These are phyloP conservation scores for Psephotus haematonotus DNA, from an alignment of 2,113 vertebrate genomes.

Conservation along the genomic window DNA sequence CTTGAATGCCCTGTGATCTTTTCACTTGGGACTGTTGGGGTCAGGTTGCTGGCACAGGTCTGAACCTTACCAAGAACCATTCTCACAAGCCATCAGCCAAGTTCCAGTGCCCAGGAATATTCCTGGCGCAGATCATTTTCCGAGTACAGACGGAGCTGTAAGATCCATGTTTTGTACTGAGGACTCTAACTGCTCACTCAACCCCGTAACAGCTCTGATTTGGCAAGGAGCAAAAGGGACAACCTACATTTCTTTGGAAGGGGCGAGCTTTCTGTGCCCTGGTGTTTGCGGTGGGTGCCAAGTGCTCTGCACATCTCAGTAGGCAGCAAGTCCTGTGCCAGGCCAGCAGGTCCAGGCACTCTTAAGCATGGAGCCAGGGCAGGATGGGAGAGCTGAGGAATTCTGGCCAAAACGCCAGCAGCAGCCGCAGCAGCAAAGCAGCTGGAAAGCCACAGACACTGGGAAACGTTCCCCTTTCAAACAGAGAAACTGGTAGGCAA, in stretches of 20 bases:
- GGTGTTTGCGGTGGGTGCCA: background rate
- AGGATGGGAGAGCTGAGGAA: background rate
- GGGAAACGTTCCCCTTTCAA: background rate
- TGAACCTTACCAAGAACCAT: background rate
- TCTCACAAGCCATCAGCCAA: background rate
- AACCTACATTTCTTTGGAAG: background rate
- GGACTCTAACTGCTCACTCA: background rate
- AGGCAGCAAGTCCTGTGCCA: background rate
- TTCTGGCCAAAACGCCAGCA: background rate
- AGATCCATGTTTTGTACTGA: fast-evolving
- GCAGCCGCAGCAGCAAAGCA: background rate
- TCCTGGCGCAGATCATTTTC: background rate
- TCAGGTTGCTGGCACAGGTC: background rate
- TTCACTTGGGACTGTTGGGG: background rate
- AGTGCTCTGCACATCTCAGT: background rate
- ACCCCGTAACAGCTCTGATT: background rate
- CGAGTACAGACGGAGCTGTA: background rate
- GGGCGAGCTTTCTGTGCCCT: background rate
- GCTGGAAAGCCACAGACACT: background rate
- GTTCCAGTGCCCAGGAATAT: background rate
- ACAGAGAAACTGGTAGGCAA: background rate
- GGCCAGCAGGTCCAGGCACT: background rate
- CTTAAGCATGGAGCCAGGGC: background rate
- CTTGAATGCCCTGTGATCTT: background rate
- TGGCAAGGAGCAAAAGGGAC: background rate